Percentiles rank a stretch among this genome's conserved stretches.
Conservation (phyloP, 2,113 vertebrate genomes). For the Podarcis cretensis region DNA sequence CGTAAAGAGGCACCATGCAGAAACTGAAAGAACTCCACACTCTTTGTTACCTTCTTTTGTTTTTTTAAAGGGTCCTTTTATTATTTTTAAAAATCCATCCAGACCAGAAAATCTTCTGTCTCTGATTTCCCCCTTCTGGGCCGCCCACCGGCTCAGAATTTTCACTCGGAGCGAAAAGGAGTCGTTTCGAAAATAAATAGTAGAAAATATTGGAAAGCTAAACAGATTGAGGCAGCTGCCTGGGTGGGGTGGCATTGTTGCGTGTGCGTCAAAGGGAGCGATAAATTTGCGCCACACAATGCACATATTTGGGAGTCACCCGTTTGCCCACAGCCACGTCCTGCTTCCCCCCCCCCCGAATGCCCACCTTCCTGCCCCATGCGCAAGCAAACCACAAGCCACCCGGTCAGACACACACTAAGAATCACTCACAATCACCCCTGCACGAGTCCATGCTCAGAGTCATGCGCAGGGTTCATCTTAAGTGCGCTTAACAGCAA, state of each 20-base stretch:
- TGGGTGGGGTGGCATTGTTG: too few relatives aligned
- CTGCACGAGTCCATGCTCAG: too few relatives aligned
- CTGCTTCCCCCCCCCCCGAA: too few relatives aligned
- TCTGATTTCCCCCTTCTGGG: not conserved
- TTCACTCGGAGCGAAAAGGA: not conserved
- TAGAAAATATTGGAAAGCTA: not conserved
- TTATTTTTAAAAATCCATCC: constrained; percentile 31
- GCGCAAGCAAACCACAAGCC: not conserved
- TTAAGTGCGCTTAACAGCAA: too few relatives aligned
- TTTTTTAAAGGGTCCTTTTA: constrained; percentile 2
- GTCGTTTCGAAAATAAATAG: not conserved
- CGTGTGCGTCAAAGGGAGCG: too few relatives aligned
- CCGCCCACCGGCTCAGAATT: not conserved
- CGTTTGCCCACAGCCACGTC: not conserved
- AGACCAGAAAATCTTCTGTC: not conserved
- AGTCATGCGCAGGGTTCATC: not conserved
- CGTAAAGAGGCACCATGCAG: not conserved
- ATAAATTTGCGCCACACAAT: not conserved
- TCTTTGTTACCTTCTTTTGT: not conserved
- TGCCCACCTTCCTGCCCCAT: not conserved
- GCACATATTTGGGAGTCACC: not conserved
- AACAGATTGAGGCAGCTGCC: not conserved
- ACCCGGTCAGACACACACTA: not conserved
- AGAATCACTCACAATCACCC: too few relatives aligned
- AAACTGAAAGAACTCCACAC: not conserved